phyloP scores from a whole-genome alignment of 2,113 vertebrate genomes.

The Corythoichthys haematopterus region DNA sequence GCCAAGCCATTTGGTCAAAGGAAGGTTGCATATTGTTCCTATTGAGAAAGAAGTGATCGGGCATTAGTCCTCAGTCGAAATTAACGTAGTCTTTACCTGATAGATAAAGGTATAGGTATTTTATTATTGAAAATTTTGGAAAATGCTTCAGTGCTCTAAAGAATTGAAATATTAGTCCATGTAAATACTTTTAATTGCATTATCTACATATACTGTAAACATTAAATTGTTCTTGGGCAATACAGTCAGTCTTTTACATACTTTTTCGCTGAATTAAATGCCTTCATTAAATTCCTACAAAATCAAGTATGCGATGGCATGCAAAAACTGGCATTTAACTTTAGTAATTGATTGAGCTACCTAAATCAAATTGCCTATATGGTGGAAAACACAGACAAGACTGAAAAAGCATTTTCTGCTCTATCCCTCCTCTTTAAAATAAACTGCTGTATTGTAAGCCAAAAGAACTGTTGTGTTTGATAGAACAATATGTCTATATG shows the following conservation, averaged over 20 bases:
- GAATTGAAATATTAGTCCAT: constrained; percentile 5
- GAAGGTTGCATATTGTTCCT: background rate
- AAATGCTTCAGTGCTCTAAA: constrained; percentile 7
- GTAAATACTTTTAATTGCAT: constrained; percentile 6
- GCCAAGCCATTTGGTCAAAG: constrained; percentile 3
- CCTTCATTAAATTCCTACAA: background rate
- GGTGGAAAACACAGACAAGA: no score
- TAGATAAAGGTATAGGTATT: background rate
- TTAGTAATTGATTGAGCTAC: background rate
- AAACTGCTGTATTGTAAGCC: no score
- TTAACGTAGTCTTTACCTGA: background rate
- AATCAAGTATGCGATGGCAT: background rate
- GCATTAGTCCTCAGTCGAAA: background rate
- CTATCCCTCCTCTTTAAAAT: no score
- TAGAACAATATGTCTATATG: no score
- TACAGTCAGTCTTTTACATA: background rate
- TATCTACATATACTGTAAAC: background rate
- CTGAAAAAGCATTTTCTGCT: no score
- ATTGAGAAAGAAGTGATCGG: background rate
- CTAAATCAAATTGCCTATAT: background rate
- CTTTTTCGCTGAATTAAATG: background rate
- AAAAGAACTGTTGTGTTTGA: no score
- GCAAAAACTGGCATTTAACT: background rate
- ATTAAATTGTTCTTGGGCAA: background rate
- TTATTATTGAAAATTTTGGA: constrained; percentile 2